Base-by-base conservation (phyloP, 1,140 invertebrate species). In the Drosophila malerkotliana region DNA sequence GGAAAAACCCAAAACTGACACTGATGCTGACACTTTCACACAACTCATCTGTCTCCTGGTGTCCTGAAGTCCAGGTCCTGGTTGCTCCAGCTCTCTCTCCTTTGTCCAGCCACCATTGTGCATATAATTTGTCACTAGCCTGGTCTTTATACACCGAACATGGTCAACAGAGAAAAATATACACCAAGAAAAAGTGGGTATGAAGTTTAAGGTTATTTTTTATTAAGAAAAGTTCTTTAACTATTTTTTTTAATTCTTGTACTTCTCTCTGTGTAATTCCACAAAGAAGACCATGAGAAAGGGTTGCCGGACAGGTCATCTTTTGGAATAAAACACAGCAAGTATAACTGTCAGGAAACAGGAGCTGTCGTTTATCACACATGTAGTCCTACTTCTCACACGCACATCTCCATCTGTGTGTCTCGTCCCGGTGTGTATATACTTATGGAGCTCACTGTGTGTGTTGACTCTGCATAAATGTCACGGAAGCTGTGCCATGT, bases 101-200 rank as follows among this genome's bases (percentile, higher is more conserved):
- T n/a, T 41, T n/a, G n/a, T 41, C 7, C 48, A 32, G 28, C 14
- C 51, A 56, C 55, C 62, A 58, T 62, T 76, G 53, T 77, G 64
- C 63, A 77, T 77, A 77, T 77, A 77, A 77, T 77, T 77, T 77
- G 74, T 77, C 74, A 77, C 74, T 77, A 48, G 72, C 72, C 76
- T 69, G 74, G 63, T 61, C 73, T 69, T 77, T 62, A 77, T 69
- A 52, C 37, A 30, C 39, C 37, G 63, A 48, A 72, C 69, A 73
- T 26, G 49, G 39, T 39, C 67, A 72, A 26, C 67, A 61, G 48
- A 53, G 28, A 52, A 10, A 10, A 26, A n/a, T 15, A 4, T 9
- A 24, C 30, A 39, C 10, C 4, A 9, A 21, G 15, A 5, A 44
- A 58, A 47, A 47, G 15, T 8, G 1, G 1, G 34, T 2, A 37